phyloP scores from a whole-genome alignment of 2,113 vertebrate genomes.

The Dinomys branickii region DNA sequence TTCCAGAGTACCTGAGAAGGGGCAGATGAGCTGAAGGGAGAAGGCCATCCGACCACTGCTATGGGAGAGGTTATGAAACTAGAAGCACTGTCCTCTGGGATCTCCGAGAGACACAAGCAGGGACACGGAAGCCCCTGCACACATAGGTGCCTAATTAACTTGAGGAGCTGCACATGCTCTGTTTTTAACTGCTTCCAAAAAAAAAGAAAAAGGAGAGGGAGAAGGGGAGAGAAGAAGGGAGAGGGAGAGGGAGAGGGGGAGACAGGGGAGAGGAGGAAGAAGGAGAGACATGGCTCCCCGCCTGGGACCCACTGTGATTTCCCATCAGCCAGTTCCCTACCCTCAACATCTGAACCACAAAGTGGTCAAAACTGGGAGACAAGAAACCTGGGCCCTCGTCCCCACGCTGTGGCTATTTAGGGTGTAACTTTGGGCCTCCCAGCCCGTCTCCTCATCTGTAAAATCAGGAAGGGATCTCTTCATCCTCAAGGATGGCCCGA shows the following conservation, averaged over 20 bases:
- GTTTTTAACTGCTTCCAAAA: conserved; percentile 26
- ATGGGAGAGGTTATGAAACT: neutral
- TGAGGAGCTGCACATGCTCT: neutral
- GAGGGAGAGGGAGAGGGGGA: neutral
- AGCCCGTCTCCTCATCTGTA: neutral
- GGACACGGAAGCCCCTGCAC: conserved; percentile 8
- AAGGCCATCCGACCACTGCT: neutral
- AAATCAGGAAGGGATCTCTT: neutral
- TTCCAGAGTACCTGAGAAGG: neutral
- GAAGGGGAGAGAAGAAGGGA: neutral
- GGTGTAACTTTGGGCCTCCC: neutral
- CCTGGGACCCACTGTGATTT: neutral
- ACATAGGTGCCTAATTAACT: neutral
- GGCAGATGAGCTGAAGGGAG: neutral
- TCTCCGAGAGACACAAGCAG: neutral
- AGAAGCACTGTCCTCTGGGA: neutral
- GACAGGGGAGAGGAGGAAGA: too few species aligned
- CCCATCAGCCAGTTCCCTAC: neutral
- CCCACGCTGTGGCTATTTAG: neutral
- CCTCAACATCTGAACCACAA: neutral
- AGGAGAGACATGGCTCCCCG: neutral
- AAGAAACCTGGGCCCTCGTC: neutral
- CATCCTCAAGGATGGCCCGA: conserved; percentile 12
- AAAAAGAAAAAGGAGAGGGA: neutral
- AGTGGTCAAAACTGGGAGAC: neutral